These are phyloP conservation scores for Lipotes vexillifer DNA, from an alignment of 2,113 vertebrate genomes.

Conservation along the genomic window DNA sequence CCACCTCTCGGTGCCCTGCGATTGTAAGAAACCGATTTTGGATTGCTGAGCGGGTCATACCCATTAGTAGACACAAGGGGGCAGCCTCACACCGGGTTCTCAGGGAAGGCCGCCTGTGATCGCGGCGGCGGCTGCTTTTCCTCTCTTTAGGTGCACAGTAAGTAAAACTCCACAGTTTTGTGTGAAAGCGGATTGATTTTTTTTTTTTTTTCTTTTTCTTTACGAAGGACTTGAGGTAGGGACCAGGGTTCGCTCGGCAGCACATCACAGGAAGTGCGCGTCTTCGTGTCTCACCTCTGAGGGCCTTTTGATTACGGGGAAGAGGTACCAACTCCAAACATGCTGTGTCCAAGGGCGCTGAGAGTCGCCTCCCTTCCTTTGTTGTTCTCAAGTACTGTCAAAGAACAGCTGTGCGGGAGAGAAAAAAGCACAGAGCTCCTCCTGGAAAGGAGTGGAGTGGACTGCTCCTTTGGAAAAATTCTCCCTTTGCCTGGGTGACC, in stretches of 20 bases:
- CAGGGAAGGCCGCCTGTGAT: background rate
- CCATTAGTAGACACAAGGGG: slow-evolving; percentile 67
- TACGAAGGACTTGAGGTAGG: background rate
- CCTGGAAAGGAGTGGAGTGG: background rate
- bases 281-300: background rate
- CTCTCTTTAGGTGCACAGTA: background rate
- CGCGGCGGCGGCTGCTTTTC: background rate
- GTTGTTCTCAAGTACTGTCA: background rate
- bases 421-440: background rate
- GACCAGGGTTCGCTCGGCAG: background rate
- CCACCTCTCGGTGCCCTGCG: too few relatives aligned
- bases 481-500: background rate
- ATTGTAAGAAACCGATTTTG: background rate
- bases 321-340: background rate
- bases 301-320: background rate
- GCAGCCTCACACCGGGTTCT: slow-evolving; percentile 64
- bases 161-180: background rate
- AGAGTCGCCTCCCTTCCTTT: background rate
- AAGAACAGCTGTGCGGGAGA: background rate
- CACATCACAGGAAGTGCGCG: background rate
- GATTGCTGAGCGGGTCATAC: background rate
- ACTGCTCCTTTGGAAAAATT: background rate
- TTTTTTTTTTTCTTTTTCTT: slow-evolving; percentile 22
- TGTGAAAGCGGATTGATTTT: background rate
- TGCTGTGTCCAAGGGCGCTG: background rate